Conservation (phyloP, 2,888 invertebrate genomes). For the Ochropleura plecta region DNA sequence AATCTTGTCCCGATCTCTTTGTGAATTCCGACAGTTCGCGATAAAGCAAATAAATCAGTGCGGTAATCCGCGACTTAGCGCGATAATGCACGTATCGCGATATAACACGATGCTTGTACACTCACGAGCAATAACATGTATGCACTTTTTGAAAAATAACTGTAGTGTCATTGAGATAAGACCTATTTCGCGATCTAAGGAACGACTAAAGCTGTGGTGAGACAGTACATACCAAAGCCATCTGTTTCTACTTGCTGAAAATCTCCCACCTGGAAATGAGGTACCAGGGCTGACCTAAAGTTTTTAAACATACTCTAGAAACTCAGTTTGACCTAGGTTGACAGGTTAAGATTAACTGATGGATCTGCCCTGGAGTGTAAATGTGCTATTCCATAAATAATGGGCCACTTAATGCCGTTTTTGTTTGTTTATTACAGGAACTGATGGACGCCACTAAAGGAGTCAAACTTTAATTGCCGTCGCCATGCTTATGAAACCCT, state of each 20-base stretch:
- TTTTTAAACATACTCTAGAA: background rate
- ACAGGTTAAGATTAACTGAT: background rate
- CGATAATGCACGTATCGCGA: slow-evolving; percentile 80
- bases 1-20: slow-evolving; percentile 64
- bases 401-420: background rate
- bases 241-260: background rate
- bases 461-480: background rate
- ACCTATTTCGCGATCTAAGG: background rate
- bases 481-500: background rate
- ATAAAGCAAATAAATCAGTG: slow-evolving; percentile 86
- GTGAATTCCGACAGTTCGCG: slow-evolving; percentile 77
- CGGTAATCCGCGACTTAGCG: slow-evolving; percentile 77
- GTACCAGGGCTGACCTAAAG: background rate
- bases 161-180: background rate
- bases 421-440: background rate
- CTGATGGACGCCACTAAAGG: background rate
- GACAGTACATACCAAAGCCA: background rate
- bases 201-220: background rate
- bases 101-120: slow-evolving; percentile 70
- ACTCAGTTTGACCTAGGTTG: too few relatives aligned
- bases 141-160: background rate
- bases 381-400: background rate
- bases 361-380: background rate
- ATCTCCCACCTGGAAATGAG: background rate
- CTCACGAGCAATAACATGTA: slow-evolving; percentile 25